Evolutionary conservation across 2,797 vertebrate genomes (phyloP), one percentile per base, ranked within the genome.

Genomic region (Acomys russatus): DNA sequence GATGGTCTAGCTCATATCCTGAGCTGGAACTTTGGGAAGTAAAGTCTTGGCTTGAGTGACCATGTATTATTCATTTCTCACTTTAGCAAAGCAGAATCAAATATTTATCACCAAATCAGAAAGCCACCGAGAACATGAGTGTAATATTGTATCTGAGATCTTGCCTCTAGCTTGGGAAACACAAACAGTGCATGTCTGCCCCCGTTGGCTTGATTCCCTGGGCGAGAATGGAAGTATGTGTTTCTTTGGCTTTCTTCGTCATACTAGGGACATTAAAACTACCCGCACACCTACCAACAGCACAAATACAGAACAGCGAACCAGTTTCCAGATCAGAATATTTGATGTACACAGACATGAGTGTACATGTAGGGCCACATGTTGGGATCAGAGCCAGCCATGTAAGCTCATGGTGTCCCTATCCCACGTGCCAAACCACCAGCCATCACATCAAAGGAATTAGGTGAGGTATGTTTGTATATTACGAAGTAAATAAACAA

Each of bases 51-150:
- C 61, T 80, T 64, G 56, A 90, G n/a, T 82, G 78, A 89, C 54
- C 80, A 79, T 96, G 59, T 56, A 54, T 94, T 91, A 91, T 74
- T 85, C 59, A 88, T 71, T 94, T 93, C 59, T 93, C 90, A 95
- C 49, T 73, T 88, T 90, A 71, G 56, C 80, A 95, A 95, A 83
- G 56, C n/a, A 88, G 56, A 92, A 83, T 93, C 59, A 91, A 93
- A 59, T 96, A 95, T 79, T 96, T 92, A 89, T 88, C 56, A 79
- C 59, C 70, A 85, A 83, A 79, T 89, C 78, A 33, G 30, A 78
- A 54, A 93, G 64, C 6, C 77, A 90, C 64, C 80, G 64, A 64
- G 51, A 95, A 79, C 49, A 90, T 74, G 61, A 79, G 73, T 70
- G 17, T 76, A 76, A 80, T 35, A 82, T 71, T 63, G 96, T 94